Base-by-base conservation (phyloP, 2,888 invertebrate genomes). In the Heliconius sara region DNA sequence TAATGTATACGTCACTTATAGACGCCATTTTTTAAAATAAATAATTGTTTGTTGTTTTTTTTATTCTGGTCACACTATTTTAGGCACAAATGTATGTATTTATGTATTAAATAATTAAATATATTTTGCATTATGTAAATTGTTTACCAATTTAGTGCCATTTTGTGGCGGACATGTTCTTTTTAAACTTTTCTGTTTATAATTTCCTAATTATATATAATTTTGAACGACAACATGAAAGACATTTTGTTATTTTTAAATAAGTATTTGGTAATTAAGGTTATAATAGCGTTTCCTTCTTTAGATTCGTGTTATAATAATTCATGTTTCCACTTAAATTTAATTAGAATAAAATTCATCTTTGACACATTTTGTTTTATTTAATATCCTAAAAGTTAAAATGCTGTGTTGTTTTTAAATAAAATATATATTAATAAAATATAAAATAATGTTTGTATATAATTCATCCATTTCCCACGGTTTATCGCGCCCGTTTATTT, bases 251-350 rank as follows among this genome's bases (percentile, higher is more conserved):
- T 90, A 89, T 12, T 92, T 94, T 93, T 90, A 91, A 93, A 93
- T 94, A 94, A 93, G 92, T 93, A 94, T 93, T 93, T 92, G 92
- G 89, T 95, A 93, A 91, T 91, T 95, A 95, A 94, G 94, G 91
- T 88, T 94, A 94, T 92, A 90, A 91, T 95, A 95, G 94, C 87
- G 93, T 95, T 95, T 93, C 91, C 95, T 95, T 95, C 95, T 94
- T 93, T 95, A 95, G 95, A 94, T 92, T 92, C 95, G 93, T 95
- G 95, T 94, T 94, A 93, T 94, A 93, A 94, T 93, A 91, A 92
- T 94, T 94, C 94, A 95, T 95, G 94, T 95, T 95, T 95, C 95
- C 95, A 95, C 93, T 91, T 94, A 94, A 91, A 93, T 90, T 91
- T 94, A 94, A 95, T 93, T 95, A 95, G 95, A 95, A 93, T 95